phyloP scores from a whole-genome alignment of 2,888 invertebrate species.

The Malthinus seriepunctatus region DNA sequence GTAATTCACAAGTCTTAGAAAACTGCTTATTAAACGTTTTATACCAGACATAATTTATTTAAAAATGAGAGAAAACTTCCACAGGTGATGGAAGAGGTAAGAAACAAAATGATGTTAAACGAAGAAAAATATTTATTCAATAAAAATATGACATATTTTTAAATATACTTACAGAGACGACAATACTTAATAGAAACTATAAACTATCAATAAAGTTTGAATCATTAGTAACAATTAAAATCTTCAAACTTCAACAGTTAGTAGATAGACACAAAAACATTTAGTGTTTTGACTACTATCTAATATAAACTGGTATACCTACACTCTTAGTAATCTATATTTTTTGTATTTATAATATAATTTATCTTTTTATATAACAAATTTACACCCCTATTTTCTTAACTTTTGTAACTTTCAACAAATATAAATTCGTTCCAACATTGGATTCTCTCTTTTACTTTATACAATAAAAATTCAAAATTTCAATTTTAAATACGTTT shows the following conservation, averaged over 20 bases:
- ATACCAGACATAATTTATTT: too few relatives aligned
- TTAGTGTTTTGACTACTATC: slow-evolving; percentile 21
- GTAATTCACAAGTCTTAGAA: too few relatives aligned
- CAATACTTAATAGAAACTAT: slow-evolving; percentile 36
- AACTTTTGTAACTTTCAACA: background rate
- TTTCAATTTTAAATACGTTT: too few relatives aligned
- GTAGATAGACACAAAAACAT: slow-evolving; percentile 31
- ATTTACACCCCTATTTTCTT: slow-evolving; percentile 4
- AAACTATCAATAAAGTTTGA: slow-evolving; percentile 35
- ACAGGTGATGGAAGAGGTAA: too few relatives aligned
- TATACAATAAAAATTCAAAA: background rate
- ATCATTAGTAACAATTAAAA: slow-evolving; percentile 41
- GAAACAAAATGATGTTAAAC: slow-evolving; percentile 7
- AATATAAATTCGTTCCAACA: background rate
- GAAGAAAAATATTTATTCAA: slow-evolving; percentile 36
- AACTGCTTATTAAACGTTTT: too few relatives aligned
- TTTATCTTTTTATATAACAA: slow-evolving; percentile 5
- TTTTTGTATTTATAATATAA: background rate
- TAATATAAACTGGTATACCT: slow-evolving; percentile 24
- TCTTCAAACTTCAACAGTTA: slow-evolving; percentile 43
- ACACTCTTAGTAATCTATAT: slow-evolving; percentile 8
- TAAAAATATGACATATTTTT: slow-evolving; percentile 41
- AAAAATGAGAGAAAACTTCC: too few relatives aligned
- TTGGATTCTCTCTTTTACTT: slow-evolving; percentile 8
- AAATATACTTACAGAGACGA: slow-evolving; percentile 31